These are phyloP conservation scores for Formicarius rufipectus DNA, from an alignment of 2,113 vertebrate species.

Conservation along the genomic window DNA sequence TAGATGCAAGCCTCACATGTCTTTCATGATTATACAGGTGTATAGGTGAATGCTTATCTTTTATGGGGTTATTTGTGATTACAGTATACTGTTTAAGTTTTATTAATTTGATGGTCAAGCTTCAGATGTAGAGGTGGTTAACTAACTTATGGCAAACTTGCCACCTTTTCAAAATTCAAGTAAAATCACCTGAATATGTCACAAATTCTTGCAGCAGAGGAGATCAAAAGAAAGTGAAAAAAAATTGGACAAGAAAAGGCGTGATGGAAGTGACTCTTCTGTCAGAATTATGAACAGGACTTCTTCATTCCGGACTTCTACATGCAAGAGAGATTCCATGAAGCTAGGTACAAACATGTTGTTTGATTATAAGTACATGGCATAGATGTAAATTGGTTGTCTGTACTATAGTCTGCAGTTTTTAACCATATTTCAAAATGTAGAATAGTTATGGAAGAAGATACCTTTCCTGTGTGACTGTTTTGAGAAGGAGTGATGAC, in stretches of 20 bases:
- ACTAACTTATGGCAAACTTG: neutral
- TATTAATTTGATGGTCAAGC: neutral
- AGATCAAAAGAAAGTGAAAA: constrained; percentile 39
- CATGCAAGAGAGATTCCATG: neutral
- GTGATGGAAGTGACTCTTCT: constrained; percentile 4
- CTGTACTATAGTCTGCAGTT: neutral
- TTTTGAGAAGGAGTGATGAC: neutral
- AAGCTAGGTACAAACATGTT: constrained; percentile 57
- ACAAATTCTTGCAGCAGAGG: constrained; percentile 56
- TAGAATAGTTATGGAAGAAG: neutral
- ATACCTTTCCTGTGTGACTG: neutral
- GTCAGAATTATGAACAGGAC: neutral
- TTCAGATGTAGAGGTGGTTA: neutral
- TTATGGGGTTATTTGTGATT: neutral
- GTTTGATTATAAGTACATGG: neutral
- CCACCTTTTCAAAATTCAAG: neutral
- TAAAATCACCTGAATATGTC: neutral
- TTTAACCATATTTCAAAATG: neutral
- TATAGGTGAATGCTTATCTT: neutral
- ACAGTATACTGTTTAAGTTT: neutral
- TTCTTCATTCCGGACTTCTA: neutral
- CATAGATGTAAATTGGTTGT: neutral
- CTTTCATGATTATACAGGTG: neutral
- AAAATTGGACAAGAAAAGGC: constrained; percentile 47
- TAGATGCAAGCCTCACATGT: neutral